phyloP scores from a whole-genome alignment of 2,113 vertebrate species.

The Channa argus region DNA sequence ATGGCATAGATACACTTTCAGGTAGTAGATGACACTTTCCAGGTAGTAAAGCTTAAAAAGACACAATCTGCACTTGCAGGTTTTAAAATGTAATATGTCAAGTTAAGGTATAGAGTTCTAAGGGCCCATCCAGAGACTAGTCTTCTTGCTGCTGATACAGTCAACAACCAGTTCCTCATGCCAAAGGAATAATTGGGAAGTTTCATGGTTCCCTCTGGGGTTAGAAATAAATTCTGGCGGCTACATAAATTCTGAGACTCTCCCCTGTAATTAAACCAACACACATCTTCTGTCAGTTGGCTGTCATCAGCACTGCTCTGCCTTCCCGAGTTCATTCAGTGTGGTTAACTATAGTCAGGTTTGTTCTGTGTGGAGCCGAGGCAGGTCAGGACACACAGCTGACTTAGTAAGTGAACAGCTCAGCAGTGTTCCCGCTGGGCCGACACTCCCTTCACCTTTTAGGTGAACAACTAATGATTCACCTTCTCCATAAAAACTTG shows the following conservation, averaged over 20 bases:
- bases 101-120: background rate
- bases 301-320: background rate
- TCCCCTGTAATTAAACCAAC: conserved; percentile 60
- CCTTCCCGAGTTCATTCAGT: background rate
- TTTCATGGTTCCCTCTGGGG: conserved; percentile 32
- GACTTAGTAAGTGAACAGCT: conserved; percentile 56
- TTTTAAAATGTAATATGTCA: background rate
- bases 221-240: conserved; percentile 51
- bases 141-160: conserved; percentile 3
- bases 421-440: conserved; percentile 43
- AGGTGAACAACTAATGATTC: conserved; percentile 59
- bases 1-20: background rate
- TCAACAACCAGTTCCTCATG: conserved; percentile 20
- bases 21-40: background rate
- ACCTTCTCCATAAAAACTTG: conserved; percentile 43
- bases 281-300: conserved; percentile 14
- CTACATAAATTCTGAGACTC: conserved; percentile 40
- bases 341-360: background rate
- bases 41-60: background rate
- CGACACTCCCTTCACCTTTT: conserved; percentile 43
- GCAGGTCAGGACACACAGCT: conserved; percentile 70
- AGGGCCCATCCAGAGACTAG: background rate
- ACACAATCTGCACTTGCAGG: background rate
- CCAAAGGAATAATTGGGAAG: conserved; percentile 19
- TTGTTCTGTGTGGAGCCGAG: conserved; percentile 18